Conservation (phyloP, 2,797 vertebrate species). For the Enteromius anoplus region DNA sequence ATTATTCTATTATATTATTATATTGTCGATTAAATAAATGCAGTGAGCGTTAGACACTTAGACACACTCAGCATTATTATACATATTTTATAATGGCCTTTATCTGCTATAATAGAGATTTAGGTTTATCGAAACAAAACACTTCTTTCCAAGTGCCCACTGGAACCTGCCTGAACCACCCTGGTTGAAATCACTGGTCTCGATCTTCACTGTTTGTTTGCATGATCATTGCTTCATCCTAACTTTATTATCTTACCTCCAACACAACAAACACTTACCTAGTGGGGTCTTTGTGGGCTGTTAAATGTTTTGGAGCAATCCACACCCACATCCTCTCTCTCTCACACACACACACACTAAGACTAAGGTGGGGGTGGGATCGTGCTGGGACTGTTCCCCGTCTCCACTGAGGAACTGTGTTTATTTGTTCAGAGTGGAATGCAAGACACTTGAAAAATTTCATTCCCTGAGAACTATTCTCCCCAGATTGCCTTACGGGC, state of each 20-base stretch:
- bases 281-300: constrained; percentile 9
- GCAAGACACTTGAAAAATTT: constrained; percentile 47
- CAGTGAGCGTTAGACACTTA: neutral
- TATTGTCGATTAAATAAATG: neutral
- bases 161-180: neutral
- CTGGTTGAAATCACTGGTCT: neutral
- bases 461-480: constrained; percentile 45
- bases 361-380: constrained; percentile 8
- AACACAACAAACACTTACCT: constrained; percentile 25
- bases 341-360: constrained; percentile 5
- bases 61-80: neutral
- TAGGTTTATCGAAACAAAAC: neutral
- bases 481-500: constrained; percentile 17
- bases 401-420: constrained; percentile 45
- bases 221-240: neutral
- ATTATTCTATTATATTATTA: neutral
- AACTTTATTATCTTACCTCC: constrained; percentile 10
- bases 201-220: neutral
- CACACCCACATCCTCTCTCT: constrained; percentile 28
- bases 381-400: constrained; percentile 20
- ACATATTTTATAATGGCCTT: neutral
- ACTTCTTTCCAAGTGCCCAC: neutral
- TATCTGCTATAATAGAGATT: neutral
- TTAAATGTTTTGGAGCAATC: constrained; percentile 29
- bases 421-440: constrained; percentile 56